A percentile compares a stretch with the other conserved stretches of the same genome.
These are phyloP conservation scores for Stegana nigrithorax DNA, from an alignment of 2,888 invertebrate genomes.

Conservation along the genomic window DNA sequence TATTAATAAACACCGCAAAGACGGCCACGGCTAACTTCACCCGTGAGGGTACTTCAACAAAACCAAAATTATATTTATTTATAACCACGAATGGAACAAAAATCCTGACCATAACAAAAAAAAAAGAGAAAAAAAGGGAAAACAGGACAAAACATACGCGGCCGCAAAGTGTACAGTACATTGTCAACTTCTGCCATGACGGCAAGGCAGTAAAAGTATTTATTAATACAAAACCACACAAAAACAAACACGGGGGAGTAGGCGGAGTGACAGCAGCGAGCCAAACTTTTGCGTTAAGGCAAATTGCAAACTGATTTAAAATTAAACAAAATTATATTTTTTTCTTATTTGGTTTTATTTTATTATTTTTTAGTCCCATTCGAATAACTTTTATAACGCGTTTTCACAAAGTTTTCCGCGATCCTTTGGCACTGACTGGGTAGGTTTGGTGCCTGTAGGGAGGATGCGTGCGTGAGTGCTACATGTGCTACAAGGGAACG, in stretches of 20 bases:
- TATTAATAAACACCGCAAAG: slow-evolving; percentile 54
- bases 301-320: slow-evolving; percentile 58
- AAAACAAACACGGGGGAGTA: too few species aligned
- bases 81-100: too few species aligned
- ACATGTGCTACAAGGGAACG: too few species aligned
- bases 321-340: slow-evolving; percentile 53
- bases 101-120: too few species aligned
- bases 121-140: slow-evolving; percentile 28
- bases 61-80: slow-evolving; percentile 42
- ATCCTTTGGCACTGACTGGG: not conserved
- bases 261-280: not conserved
- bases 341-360: not conserved
- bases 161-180: too few species aligned
- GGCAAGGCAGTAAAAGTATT: slow-evolving; percentile 49
- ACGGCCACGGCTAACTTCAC: slow-evolving; percentile 54
- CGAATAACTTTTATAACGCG: too few species aligned
- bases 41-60: slow-evolving; percentile 56
- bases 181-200: slow-evolving; percentile 48
- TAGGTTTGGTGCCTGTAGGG: not conserved
- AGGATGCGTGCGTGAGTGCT: not conserved
- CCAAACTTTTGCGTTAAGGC: slow-evolving; percentile 22
- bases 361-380: not conserved
- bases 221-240: too few species aligned
- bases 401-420: slow-evolving; percentile 10
- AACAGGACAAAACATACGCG: too few species aligned